Conservation (phyloP, 2,797 vertebrate genomes). For the Pipistrellus pipistrellus region DNA sequence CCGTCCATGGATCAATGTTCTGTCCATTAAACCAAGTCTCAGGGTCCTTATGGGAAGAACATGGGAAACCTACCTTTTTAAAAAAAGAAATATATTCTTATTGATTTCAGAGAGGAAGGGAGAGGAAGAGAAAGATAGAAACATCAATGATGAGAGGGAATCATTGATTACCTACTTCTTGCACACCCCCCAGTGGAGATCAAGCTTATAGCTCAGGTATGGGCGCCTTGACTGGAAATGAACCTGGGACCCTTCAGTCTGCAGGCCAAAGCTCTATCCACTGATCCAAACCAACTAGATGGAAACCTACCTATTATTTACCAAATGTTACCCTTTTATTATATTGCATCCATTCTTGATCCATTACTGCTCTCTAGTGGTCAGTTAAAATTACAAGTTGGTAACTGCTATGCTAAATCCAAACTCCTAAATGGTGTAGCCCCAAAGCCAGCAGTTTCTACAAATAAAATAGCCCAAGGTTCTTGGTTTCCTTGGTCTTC, state of each 20-base stretch:
- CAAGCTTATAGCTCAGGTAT: no score
- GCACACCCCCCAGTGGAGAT: no score
- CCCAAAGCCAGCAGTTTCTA: neutral
- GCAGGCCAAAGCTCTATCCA: neutral
- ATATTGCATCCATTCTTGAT: slow-evolving; percentile 40
- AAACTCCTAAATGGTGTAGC: neutral
- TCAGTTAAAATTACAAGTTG: neutral
- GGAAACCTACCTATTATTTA: neutral
- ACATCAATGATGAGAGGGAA: no score
- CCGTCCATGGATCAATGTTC: no score
- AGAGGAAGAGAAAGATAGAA: no score
- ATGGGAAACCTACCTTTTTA: neutral
- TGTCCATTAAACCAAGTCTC: neutral
- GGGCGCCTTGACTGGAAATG: no score
- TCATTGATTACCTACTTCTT: no score
- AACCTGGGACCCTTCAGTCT: neutral
- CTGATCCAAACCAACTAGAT: neutral
- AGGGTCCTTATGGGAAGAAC: neutral
- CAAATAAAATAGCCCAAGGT: neutral
- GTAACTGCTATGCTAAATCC: neutral
- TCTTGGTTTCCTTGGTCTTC: slow-evolving; percentile 8
- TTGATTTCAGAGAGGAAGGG: no score
- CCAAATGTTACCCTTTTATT: neutral
- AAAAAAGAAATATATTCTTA: no score
- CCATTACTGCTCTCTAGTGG: slow-evolving; percentile 86